Base-by-base conservation (phyloP, 1,140 invertebrate species). In the Hylaeus volcanicus region DNA sequence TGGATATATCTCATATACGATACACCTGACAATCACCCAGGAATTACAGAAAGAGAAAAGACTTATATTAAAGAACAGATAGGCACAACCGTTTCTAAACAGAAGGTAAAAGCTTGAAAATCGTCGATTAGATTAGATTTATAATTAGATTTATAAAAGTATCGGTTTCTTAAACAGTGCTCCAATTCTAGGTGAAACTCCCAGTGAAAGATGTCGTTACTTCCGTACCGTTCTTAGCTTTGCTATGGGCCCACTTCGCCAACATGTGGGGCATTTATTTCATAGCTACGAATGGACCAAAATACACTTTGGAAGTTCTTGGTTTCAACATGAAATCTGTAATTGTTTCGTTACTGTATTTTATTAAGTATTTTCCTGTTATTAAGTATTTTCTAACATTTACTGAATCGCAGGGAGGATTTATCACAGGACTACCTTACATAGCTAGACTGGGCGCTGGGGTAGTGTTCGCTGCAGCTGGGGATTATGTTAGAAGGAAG, bases 201-300 rank as follows among this genome's bases (percentile, higher is more conserved):
- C 93, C 92, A 6, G n/a, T 92, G 1, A 88, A 82, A 66, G 43
- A 93, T 48, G 94, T 97, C 39, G 83, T 94, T 1, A 94, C 94
- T 3, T 97, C 96, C 0, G 80, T 95, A 55, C 96, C 96, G 48
- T 97, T 97, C 89, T 94, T 96, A 91, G 95, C 95, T 0, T 91
- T 97, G 79, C 82, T 95, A 5, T 91, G 96, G 79, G 91, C 96
- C n/a, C 96, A 97, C 83, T 96, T 96, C 86, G 96, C 96, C 45
- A 97, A 96, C 83, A 94, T 96, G 88, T 97, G 96, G 96, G 96
- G 96, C 5, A 93, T 98, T 83, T 97, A 96, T 83, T 96, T 97
- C 83, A 96, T 98, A 84, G 95, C 98, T 80, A 98, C 97, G 0
- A 96, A 96, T 69, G 96, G 98, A 5, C 98, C 98, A 0, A 98